Evolutionary conservation across 2,113 vertebrate species (phyloP).

Genomic region (Prietella phreatophila): DNA sequence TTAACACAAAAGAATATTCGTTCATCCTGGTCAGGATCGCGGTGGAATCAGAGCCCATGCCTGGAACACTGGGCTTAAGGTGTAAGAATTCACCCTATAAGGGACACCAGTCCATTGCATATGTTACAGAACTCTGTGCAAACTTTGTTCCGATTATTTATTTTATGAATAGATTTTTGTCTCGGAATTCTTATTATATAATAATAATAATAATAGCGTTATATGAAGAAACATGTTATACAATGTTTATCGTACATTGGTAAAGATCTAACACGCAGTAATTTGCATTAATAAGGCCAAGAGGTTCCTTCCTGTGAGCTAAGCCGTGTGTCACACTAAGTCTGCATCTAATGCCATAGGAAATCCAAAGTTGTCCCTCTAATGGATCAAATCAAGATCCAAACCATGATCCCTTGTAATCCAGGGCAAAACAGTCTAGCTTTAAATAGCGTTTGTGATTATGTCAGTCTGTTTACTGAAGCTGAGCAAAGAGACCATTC

Average conservation of each 20-base stretch:
- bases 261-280: background rate
- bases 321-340: constrained; percentile 25
- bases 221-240: background rate
- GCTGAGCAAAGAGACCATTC: background rate
- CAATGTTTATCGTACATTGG: background rate
- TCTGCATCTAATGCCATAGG: background rate
- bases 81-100: background rate
- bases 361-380: constrained; percentile 15
- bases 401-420: constrained; percentile 30
- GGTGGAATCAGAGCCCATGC: background rate
- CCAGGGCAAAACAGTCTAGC: background rate
- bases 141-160: background rate
- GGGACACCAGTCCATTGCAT: background rate
- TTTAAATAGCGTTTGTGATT: constrained; percentile 41
- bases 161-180: background rate
- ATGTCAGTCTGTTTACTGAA: background rate
- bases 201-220: background rate
- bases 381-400: constrained; percentile 41
- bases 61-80: background rate
- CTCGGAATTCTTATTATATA: background rate
- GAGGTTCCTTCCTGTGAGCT: constrained; percentile 42
- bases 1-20: background rate
- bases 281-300: constrained; percentile 46
- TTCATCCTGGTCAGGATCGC: background rate
- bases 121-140: background rate